These are phyloP conservation scores for Subanguina moxae DNA, from an alignment of 1,140 invertebrate species.

Conservation along the genomic window DNA sequence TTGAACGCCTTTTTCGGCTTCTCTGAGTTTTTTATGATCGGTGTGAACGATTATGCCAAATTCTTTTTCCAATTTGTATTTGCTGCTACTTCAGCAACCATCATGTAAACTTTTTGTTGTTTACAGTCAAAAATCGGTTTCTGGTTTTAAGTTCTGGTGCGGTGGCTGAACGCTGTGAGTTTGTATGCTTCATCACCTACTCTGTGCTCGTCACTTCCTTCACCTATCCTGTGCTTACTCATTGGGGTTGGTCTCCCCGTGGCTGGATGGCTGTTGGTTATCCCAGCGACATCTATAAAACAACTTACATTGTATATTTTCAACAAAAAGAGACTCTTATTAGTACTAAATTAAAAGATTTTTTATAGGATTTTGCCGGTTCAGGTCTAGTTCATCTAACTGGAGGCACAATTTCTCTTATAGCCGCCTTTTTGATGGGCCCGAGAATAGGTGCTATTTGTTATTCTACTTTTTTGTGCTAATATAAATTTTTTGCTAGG, in stretches of 20 bases:
- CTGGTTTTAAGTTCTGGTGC: slow-evolving; percentile 61
- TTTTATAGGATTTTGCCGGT: slow-evolving; percentile 28
- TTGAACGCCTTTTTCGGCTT: slow-evolving; percentile 42
- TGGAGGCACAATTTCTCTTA: slow-evolving; percentile 64
- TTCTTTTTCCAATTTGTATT: slow-evolving; percentile 66
- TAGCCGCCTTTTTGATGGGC: slow-evolving; percentile 63
- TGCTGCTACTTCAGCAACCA: slow-evolving; percentile 62
- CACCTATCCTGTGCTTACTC: slow-evolving; percentile 65
- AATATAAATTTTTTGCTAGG: no score
- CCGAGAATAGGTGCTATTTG: slow-evolving; percentile 61
- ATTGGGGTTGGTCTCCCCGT: slow-evolving; percentile 64
- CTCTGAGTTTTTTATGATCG: slow-evolving; percentile 45
- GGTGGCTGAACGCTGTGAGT: slow-evolving; percentile 65
- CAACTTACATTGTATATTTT: slow-evolving; percentile 75
- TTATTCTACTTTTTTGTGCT: no score
- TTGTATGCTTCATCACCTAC: slow-evolving; percentile 65
- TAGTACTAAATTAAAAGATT: neutral
- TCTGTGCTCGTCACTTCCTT: slow-evolving; percentile 53
- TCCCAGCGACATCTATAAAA: neutral
- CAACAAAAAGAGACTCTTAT: neutral
- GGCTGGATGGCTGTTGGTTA: slow-evolving; percentile 16
- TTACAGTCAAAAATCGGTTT: no score
- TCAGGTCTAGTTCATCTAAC: slow-evolving; percentile 61
- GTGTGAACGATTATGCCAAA: slow-evolving; percentile 40
- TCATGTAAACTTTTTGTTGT: slow-evolving; percentile 49